phyloP scores from a whole-genome alignment of 1,140 invertebrate species.

The Ceratosolen solmsi region DNA sequence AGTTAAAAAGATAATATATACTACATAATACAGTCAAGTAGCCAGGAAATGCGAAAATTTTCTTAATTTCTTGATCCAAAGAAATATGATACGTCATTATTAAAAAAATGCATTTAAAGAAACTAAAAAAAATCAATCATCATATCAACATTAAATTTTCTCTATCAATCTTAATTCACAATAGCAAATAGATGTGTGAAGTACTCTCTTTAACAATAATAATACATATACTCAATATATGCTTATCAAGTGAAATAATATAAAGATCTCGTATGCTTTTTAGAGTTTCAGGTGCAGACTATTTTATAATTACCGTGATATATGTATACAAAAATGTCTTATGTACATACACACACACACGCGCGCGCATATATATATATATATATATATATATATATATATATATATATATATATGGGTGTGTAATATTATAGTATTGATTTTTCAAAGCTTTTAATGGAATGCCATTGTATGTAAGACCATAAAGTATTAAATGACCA shows the following conservation, averaged over 20 bases:
- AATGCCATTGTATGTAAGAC: constrained; percentile 6
- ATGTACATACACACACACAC: too few species aligned
- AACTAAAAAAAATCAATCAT: not conserved
- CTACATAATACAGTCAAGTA: not conserved
- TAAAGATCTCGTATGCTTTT: not conserved
- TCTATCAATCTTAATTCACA: not conserved
- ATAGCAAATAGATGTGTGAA: not conserved
- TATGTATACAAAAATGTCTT: not conserved
- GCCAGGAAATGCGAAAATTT: not conserved
- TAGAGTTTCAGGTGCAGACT: not conserved
- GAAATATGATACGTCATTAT: not conserved
- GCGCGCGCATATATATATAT: too few species aligned
- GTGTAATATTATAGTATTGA: not conserved
- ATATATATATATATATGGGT: not conserved
- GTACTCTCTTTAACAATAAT: not conserved
- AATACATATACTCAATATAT: too few species aligned
- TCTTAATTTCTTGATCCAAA: not conserved
- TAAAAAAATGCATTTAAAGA: not conserved
- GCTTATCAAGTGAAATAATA: not conserved
- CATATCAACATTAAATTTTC: not conserved
- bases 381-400: not conserved
- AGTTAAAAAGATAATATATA: not conserved
- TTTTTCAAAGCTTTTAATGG: constrained; percentile 15
- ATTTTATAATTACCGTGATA: not conserved
- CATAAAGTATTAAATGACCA: constrained; percentile 13